Percentiles rank a stretch among this genome's conserved stretches.
phyloP scores from a whole-genome alignment of 2,888 invertebrate species.

The Eulithis prunata region DNA sequence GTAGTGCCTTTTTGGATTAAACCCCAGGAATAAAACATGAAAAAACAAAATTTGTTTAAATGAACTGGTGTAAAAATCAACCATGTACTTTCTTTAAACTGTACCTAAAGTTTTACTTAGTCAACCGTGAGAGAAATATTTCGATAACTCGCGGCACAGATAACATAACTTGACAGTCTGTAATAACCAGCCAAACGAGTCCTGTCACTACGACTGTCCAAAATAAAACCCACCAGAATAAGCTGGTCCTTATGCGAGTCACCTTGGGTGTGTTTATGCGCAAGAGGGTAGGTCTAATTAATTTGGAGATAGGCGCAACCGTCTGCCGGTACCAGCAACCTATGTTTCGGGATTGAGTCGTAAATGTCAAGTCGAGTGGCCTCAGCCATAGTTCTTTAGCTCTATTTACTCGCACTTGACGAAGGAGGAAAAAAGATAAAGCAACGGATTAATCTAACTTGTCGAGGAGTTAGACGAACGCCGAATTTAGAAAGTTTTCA shows the following conservation, averaged over 20 bases:
- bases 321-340: constrained; percentile 59
- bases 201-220: constrained; percentile 71
- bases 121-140: constrained; percentile 64
- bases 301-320: constrained; percentile 66
- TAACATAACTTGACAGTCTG: constrained; percentile 74
- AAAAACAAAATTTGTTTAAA: no score
- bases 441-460: constrained; percentile 58
- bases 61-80: no score
- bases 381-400: constrained; percentile 70
- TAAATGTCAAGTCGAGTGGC: constrained; percentile 80
- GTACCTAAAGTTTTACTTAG: background rate
- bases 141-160: constrained; percentile 65
- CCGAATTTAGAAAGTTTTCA: constrained; percentile 61
- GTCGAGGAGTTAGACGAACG: constrained; percentile 64
- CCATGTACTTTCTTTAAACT: no score
- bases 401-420: constrained; percentile 71
- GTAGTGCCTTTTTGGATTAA: background rate
- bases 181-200: constrained; percentile 72
- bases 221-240: constrained; percentile 59
- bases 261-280: constrained; percentile 30
- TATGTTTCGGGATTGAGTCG: constrained; percentile 81
- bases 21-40: no score
- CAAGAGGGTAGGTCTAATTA: constrained; percentile 61
- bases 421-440: constrained; percentile 60
- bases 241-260: constrained; percentile 47